Evolutionary conservation across 2,797 vertebrate genomes (phyloP).

Genomic region (Glossophaga mutica): DNA sequence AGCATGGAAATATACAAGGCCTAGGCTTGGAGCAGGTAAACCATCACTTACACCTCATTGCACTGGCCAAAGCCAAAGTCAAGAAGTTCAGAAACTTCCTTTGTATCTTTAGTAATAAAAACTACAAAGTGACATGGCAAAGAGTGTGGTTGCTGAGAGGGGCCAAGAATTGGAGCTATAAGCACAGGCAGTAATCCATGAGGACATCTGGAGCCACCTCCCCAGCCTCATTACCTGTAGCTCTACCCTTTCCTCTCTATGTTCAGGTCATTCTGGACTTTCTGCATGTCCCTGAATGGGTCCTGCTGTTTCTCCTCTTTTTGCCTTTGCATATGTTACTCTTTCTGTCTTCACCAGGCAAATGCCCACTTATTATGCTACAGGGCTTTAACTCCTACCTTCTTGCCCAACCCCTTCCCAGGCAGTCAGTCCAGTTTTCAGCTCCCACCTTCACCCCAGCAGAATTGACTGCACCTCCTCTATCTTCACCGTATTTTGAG

Average conservation of each 20-base stretch:
- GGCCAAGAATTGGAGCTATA: neutral
- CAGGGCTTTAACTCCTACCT: neutral
- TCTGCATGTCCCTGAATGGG: neutral
- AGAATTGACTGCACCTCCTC: neutral
- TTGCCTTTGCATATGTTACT: neutral
- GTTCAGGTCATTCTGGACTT: neutral
- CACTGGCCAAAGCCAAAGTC: neutral
- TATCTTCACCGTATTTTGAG: neutral
- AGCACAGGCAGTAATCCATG: neutral
- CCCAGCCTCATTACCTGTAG: neutral
- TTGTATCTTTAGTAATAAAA: neutral
- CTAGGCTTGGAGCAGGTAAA: neutral
- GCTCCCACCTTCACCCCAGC: neutral
- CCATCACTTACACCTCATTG: neutral
- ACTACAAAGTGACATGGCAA: neutral
- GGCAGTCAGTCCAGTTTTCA: neutral
- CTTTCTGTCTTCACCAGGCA: neutral
- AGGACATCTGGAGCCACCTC: neutral
- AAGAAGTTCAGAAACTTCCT: neutral
- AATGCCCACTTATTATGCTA: neutral
- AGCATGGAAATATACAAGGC: neutral
- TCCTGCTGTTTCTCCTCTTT: neutral
- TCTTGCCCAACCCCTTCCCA: neutral
- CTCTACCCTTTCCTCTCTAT: neutral
- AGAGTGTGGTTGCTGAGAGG: neutral